phyloP scores from a whole-genome alignment of 2,113 vertebrate species.

The Perca flavescens region DNA sequence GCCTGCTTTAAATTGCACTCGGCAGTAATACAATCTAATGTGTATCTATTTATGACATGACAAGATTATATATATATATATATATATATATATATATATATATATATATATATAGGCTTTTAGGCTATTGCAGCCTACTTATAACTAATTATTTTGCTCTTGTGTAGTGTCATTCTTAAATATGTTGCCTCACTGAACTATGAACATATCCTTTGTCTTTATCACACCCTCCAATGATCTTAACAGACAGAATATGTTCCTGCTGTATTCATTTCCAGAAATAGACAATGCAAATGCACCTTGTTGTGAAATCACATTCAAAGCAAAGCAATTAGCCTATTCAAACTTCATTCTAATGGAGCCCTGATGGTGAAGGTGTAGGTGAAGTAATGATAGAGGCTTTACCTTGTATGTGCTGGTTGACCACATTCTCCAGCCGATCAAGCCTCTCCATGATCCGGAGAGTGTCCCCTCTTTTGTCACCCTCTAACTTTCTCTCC shows the following conservation, averaged over 20 bases:
- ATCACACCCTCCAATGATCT: conserved; percentile 22
- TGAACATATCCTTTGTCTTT: no score
- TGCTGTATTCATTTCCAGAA: not conserved
- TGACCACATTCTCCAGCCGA: conserved; percentile 97
- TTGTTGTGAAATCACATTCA: not conserved
- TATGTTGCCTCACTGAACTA: conserved; percentile 6
- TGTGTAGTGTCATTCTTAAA: not conserved
- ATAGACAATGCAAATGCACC: not conserved
- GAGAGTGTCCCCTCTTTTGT: conserved; percentile 94
- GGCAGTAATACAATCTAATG: not conserved
- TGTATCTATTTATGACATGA: not conserved
- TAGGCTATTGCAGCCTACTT: not conserved
- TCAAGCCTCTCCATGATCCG: conserved; percentile 97
- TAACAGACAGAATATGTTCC: conserved; percentile 31
- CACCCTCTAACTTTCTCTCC: conserved; percentile 93
- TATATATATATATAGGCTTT: no score
- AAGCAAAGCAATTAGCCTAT: not conserved
- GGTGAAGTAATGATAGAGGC: not conserved
- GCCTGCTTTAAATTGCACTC: not conserved
- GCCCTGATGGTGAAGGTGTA: not conserved
- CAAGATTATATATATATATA: no score
- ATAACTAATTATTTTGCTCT: not conserved
- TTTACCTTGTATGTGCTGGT: conserved; percentile 98
- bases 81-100: no score
- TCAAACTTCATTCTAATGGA: conserved; percentile 24